phyloP scores from a whole-genome alignment of 1,140 invertebrate genomes.

The Hylaeus volcanicus region DNA sequence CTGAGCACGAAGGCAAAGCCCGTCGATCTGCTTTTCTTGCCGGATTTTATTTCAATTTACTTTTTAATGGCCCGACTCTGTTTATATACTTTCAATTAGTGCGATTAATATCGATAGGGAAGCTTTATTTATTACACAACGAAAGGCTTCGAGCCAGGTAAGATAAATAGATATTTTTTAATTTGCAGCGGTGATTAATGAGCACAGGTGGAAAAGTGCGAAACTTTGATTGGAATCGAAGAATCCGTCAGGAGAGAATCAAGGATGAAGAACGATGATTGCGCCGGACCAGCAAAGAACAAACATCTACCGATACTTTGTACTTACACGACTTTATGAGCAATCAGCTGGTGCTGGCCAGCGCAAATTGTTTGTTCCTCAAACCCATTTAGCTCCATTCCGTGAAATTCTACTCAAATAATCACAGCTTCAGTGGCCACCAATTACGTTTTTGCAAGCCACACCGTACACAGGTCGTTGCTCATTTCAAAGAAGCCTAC shows the following conservation, averaged over 20 bases:
- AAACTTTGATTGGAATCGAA: too few species aligned
- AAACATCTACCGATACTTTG: slow-evolving; percentile 74
- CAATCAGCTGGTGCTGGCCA: slow-evolving; percentile 76
- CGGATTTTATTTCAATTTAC: too few species aligned
- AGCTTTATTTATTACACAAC: too few species aligned
- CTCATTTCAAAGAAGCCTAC: slow-evolving; percentile 52
- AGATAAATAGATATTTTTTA: too few species aligned
- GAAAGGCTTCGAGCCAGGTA: too few species aligned
- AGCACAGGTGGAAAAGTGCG: neutral
- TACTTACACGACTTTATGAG: slow-evolving; percentile 77
- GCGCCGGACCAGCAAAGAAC: slow-evolving; percentile 66
- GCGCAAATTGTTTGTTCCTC: slow-evolving; percentile 80
- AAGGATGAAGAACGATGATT: slow-evolving; percentile 49
- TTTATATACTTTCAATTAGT: too few species aligned
- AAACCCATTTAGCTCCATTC: slow-evolving; percentile 80
- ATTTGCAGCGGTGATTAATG: too few species aligned
- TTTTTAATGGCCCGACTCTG: too few species aligned
- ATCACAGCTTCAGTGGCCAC: slow-evolving; percentile 77
- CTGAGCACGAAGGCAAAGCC: neutral
- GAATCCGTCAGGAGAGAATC: slow-evolving; percentile 11
- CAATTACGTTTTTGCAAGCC: slow-evolving; percentile 76
- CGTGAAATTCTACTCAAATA: slow-evolving; percentile 79
- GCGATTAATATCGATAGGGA: too few species aligned
- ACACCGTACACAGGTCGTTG: slow-evolving; percentile 40
- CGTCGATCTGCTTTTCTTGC: neutral